phyloP scores from a whole-genome alignment of 2,113 vertebrate species.

The Vulpes lagopus region DNA sequence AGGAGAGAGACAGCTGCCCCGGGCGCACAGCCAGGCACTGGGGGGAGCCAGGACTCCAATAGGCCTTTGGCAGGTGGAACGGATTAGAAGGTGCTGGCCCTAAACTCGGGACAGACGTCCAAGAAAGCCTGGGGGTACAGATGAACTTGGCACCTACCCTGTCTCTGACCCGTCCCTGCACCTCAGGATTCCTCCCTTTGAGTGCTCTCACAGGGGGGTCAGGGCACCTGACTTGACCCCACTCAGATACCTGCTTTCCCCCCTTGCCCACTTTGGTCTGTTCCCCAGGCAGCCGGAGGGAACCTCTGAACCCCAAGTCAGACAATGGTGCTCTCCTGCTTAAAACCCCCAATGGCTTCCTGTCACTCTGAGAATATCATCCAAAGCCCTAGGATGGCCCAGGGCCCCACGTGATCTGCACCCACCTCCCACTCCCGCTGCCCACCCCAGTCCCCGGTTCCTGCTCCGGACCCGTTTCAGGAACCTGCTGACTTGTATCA shows the following conservation, averaged over 20 bases:
- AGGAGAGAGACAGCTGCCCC: too few relatives aligned
- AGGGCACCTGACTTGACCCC: not conserved
- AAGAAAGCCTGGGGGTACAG: not conserved
- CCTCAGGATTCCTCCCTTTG: rapidly evolving
- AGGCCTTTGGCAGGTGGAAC: not conserved
- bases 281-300: not conserved
- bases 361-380: not conserved
- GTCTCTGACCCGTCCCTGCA: not conserved
- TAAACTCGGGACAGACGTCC: not conserved
- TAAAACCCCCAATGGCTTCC: not conserved
- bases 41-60: not conserved
- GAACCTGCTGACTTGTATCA: not conserved
- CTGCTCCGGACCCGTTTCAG: not conserved
- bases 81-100: not conserved
- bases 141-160: not conserved
- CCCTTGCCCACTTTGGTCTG: not conserved
- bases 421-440: rapidly evolving
- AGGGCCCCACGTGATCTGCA: rapidly evolving
- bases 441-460: not conserved
- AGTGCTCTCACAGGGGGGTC: not conserved
- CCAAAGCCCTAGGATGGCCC: rapidly evolving
- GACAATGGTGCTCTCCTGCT: not conserved
- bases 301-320: not conserved
- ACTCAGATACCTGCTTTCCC: not conserved
- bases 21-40: not conserved